Percentiles rank a stretch among this genome's conserved stretches.
These are phyloP conservation scores for Balaeniceps rex DNA, from an alignment of 2,113 vertebrate species.

Conservation along the genomic window DNA sequence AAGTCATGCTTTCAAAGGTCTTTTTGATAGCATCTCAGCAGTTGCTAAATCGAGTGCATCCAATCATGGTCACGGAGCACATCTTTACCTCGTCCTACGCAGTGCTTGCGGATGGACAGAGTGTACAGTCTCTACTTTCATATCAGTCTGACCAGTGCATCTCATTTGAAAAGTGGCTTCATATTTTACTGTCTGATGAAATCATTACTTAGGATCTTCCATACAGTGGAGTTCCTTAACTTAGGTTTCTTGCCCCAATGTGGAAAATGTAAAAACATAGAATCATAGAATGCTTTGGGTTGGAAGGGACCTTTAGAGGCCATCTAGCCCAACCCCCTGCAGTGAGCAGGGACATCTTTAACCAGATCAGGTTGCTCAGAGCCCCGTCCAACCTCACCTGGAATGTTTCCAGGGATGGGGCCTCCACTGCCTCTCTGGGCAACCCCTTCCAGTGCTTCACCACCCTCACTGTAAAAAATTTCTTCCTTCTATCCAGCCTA, in stretches of 20 bases:
- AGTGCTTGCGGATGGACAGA: neutral
- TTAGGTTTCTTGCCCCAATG: neutral
- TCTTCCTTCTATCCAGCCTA: no score
- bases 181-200: neutral
- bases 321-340: no score
- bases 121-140: fast-evolving
- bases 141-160: neutral
- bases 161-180: neutral
- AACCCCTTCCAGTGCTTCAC: no score
- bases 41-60: neutral
- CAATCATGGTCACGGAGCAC: neutral
- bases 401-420: no score
- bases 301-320: no score
- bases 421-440: no score
- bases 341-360: no score
- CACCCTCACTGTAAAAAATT: no score
- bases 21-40: neutral
- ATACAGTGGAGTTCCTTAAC: neutral
- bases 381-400: no score
- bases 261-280: neutral
- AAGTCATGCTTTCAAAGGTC: neutral
- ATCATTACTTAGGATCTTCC: neutral
- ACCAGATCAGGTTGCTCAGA: no score
- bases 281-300: fast-evolving
- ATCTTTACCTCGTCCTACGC: neutral